phyloP scores from a whole-genome alignment of 23 tunicate genomes.

The Phallusia fumigata region DNA sequence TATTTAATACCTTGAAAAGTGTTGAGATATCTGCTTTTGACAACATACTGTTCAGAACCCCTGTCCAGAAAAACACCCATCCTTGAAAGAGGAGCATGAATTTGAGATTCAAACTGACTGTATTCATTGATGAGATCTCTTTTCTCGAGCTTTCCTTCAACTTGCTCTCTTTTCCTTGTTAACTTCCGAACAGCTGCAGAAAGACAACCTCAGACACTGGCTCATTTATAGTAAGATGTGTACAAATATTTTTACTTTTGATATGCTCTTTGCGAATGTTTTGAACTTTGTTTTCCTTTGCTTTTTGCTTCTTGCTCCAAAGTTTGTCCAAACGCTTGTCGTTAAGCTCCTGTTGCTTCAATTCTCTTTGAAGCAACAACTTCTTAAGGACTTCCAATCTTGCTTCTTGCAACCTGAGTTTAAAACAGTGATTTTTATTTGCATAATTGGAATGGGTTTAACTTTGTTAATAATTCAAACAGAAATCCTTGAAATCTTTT shows the following conservation, averaged over 20 bases:
- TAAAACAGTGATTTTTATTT: too few species aligned
- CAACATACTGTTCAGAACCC: slow-evolving; percentile 92
- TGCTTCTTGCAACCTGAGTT: slow-evolving; percentile 78
- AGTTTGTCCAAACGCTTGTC: slow-evolving; percentile 90
- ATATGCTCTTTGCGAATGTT: slow-evolving; percentile 89
- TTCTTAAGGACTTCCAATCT: slow-evolving; percentile 74
- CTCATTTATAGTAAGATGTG: neutral
- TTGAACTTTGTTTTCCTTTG: slow-evolving; percentile 71
- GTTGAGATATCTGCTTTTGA: slow-evolving; percentile 78
- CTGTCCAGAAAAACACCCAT: slow-evolving; percentile 94
- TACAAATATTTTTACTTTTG: slow-evolving; percentile 40
- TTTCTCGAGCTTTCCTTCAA: slow-evolving; percentile 71
- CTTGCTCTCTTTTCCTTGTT: slow-evolving; percentile 39
- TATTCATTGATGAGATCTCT: slow-evolving; percentile 70
- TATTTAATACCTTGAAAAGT: slow-evolving; percentile 70
- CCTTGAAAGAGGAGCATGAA: slow-evolving; percentile 79
- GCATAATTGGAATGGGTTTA: too few species aligned
- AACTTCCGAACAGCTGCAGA: slow-evolving; percentile 65
- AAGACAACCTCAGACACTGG: too few species aligned
- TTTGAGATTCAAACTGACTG: slow-evolving; percentile 76
- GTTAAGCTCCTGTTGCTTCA: slow-evolving; percentile 83
- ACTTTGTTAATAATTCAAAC: too few species aligned
- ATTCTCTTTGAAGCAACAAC: slow-evolving; percentile 73
- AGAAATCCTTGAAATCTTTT: too few species aligned
- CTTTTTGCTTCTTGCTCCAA: slow-evolving; percentile 79